Base-by-base conservation (phyloP, 2,888 invertebrate genomes). In the Hirudinaria manillensis region DNA sequence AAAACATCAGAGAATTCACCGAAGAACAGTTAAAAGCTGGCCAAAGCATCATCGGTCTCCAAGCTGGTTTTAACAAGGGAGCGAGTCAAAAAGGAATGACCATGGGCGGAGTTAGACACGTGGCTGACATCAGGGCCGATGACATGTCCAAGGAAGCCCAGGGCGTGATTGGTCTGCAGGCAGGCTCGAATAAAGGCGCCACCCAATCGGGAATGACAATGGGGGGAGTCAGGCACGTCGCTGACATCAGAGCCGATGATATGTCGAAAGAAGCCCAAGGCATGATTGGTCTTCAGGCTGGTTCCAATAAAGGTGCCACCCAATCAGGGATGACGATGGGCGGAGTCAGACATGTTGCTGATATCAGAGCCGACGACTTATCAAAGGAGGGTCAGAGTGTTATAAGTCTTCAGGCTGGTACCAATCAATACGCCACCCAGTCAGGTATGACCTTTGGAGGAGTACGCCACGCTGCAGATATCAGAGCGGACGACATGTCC, bases 281-380 rank as follows among this genome's bases (percentile, higher is more conserved):
- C 0, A 74, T 81, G 7, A 82, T 84, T 45, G 81, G 83, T 70
- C 80, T 82, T 3, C 84, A 84, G 76, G 80, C 82, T 24, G 84
- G 84, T 10, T 80, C 81, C 27, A 85, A 84, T 79, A 83, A 84
- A 75, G 81, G 80, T 67, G 84, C 83, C 27, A 82, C 81, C 45
- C 77, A 79, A 56, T 83, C 84, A 53, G 84, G 84, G 1, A 84
- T 84, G 84, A 77, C 80, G 55, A 80, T 83, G 77, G 84, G 84
- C 6, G 79, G 79, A 7, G 81, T 80, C 29, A 78, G 84, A 1
- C 83, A 84, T 76, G 82, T 83, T 36, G 80, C 83, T 32, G 83
- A 84, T 75, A 83, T 83, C 73, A 77, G 80, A 45, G 81, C 82
- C 34, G 84, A 84, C 73, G 82, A 83, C 21, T 76, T 80, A 68